Percentiles rank a stretch among this genome's conserved stretches.
These are phyloP conservation scores for Rotaria macrura DNA, from an alignment of 2,888 invertebrate genomes.

Conservation along the genomic window DNA sequence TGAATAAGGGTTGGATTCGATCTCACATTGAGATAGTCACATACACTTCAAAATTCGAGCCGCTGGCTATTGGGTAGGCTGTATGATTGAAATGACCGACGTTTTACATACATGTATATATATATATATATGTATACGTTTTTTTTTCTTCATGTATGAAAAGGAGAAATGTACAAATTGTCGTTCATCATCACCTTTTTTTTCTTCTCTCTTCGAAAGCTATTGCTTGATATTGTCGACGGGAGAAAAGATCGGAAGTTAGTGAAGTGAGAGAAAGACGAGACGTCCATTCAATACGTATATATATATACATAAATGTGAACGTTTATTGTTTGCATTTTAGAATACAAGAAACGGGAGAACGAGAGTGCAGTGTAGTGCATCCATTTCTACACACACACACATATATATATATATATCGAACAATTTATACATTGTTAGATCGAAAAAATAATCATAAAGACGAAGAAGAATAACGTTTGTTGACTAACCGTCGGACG, in stretches of 20 bases:
- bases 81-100: conserved; percentile 8
- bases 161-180: conserved; percentile 4
- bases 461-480: background rate
- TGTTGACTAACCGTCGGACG: conserved; percentile 4
- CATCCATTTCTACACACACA: background rate
- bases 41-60: background rate
- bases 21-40: background rate
- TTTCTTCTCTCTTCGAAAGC: background rate
- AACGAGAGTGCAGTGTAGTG: background rate
- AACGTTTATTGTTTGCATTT: conserved; percentile 8
- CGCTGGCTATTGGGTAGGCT: background rate
- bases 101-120: background rate
- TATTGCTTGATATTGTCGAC: background rate
- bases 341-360: background rate
- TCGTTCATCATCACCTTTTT: conserved; percentile 6
- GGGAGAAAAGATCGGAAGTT: background rate
- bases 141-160: background rate
- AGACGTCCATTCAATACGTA: background rate
- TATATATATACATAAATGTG: background rate
- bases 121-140: background rate
- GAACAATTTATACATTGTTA: conserved; percentile 1
- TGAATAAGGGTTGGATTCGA: conserved; percentile 4
- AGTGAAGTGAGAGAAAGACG: conserved; percentile 15
- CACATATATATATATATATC: background rate
- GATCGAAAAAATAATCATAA: conserved; percentile 1